Evolutionary conservation across 2,888 invertebrate species (phyloP).

Genomic region (Camptogramma bilineatum): DNA sequence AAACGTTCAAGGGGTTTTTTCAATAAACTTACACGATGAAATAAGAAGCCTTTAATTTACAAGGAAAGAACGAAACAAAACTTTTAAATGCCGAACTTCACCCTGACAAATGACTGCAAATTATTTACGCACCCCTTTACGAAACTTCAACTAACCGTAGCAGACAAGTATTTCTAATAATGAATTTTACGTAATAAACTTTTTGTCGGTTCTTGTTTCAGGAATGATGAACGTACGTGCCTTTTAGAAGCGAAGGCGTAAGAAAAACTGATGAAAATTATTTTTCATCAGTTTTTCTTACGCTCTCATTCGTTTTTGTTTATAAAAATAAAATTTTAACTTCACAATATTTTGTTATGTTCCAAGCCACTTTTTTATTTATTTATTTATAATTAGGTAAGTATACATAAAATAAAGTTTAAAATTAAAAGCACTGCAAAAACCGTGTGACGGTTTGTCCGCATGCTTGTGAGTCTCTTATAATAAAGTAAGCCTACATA

Average conservation of each 20-base stretch:
- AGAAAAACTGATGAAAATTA: neutral
- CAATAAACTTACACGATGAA: neutral
- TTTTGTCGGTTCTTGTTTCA: slow-evolving; percentile 21
- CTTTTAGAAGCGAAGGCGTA: neutral
- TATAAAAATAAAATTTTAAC: neutral
- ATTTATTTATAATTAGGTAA: too few relatives aligned
- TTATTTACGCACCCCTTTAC: slow-evolving; percentile 41
- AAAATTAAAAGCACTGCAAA: too few relatives aligned
- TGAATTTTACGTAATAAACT: slow-evolving; percentile 40
- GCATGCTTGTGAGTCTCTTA: too few relatives aligned
- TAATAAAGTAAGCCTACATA: too few relatives aligned
- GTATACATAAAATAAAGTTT: too few relatives aligned
- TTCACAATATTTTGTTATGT: too few relatives aligned
- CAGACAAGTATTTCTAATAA: slow-evolving; percentile 42
- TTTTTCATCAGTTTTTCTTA: neutral
- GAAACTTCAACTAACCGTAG: slow-evolving; percentile 35
- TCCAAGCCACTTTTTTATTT: too few relatives aligned
- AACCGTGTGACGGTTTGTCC: too few relatives aligned
- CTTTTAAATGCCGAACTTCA: slow-evolving; percentile 22
- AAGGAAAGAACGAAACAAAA: slow-evolving; percentile 26
- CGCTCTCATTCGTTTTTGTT: neutral
- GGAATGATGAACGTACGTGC: slow-evolving; percentile 14
- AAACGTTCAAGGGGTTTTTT: too few relatives aligned
- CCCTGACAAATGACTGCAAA: slow-evolving; percentile 42
- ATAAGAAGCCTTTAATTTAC: slow-evolving; percentile 11